These are phyloP conservation scores for Drosophila lacteicornis DNA, from an alignment of 1,140 invertebrate species.

Conservation along the genomic window DNA sequence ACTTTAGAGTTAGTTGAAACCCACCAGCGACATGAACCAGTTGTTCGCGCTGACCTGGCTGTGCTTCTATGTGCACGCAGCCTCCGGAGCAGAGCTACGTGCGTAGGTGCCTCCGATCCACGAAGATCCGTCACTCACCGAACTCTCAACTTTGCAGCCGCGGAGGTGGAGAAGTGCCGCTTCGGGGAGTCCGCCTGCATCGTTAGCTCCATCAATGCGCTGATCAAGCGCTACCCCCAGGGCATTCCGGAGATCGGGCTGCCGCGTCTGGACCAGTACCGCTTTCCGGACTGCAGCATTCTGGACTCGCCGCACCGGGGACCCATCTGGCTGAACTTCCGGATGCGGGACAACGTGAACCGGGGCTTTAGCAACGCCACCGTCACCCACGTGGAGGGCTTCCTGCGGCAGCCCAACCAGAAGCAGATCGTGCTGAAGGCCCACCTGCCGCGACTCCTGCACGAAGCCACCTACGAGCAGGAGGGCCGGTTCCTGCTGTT, in stretches of 20 bases:
- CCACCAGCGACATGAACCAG: slow-evolving; percentile 9
- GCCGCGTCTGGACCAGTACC: slow-evolving; percentile 28
- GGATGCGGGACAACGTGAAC: slow-evolving; percentile 22
- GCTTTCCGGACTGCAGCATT: slow-evolving; percentile 5
- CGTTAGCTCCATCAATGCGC: slow-evolving; percentile 43
- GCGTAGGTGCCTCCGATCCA: slow-evolving; percentile 1
- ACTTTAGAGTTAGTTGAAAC: slow-evolving; percentile 6
- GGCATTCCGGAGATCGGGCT: slow-evolving; percentile 64
- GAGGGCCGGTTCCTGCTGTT: slow-evolving; percentile 25
- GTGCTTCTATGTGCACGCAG: not conserved
- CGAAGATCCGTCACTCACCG: not conserved
- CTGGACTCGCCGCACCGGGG: slow-evolving; percentile 13
- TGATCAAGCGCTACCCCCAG: slow-evolving; percentile 53
- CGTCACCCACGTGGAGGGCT: slow-evolving; percentile 52
- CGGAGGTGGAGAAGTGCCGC: slow-evolving; percentile 54
- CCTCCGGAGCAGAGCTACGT: slow-evolving; percentile 11
- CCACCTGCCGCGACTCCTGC: slow-evolving; percentile 35
- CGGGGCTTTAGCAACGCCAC: slow-evolving; percentile 34
- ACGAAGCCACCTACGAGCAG: slow-evolving; percentile 36
- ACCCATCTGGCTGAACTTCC: slow-evolving; percentile 55
- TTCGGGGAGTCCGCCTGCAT: slow-evolving; percentile 51
- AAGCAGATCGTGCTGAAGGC: slow-evolving; percentile 15
- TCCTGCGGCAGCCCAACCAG: slow-evolving; percentile 40
- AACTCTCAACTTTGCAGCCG: slow-evolving; percentile 39
- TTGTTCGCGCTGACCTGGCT: not conserved